A percentile compares a stretch with the other conserved stretches of the same genome.
Evolutionary conservation across 2,113 vertebrate species (phyloP).

Genomic region (Dryoscopus gambensis): DNA sequence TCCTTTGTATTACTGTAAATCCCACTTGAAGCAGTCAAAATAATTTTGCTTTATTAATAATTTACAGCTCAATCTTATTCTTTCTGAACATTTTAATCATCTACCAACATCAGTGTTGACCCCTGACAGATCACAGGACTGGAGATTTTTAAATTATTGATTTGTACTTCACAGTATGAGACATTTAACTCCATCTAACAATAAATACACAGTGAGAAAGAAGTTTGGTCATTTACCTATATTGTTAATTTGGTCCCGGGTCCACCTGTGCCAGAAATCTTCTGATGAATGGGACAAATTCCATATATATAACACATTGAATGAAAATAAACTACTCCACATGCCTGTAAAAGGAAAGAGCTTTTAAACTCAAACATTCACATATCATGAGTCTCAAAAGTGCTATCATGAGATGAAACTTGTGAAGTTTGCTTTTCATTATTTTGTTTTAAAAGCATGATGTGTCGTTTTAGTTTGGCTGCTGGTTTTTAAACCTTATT

Average conservation of each 20-base stretch:
- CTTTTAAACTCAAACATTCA: not conserved
- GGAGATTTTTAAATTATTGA: not conserved
- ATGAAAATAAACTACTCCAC: conserved; percentile 80
- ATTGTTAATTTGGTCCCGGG: conserved; percentile 58
- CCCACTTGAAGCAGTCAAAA: not conserved
- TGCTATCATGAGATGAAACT: not conserved
- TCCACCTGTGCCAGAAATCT: conserved; percentile 79
- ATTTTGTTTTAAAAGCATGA: not conserved
- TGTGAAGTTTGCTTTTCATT: not conserved
- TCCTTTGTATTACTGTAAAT: not conserved
- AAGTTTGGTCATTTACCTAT: conserved; percentile 61
- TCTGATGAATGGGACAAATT: conserved; percentile 71
- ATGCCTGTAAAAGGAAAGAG: conserved; percentile 60
- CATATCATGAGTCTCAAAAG: not conserved
- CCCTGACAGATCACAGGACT: not conserved
- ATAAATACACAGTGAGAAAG: not conserved
- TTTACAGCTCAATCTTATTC: not conserved
- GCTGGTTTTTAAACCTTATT: not conserved
- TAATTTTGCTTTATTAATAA: not conserved
- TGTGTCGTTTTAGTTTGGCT: not conserved
- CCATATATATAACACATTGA: conserved; percentile 78
- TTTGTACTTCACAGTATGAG: not conserved
- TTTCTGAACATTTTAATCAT: not conserved
- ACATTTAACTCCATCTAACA: not conserved
- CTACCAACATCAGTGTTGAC: not conserved